Evolutionary conservation across 2,113 vertebrate species (phyloP), one percentile per base, ranked within the genome.

Genomic region (Pachypanchax playfairii): DNA sequence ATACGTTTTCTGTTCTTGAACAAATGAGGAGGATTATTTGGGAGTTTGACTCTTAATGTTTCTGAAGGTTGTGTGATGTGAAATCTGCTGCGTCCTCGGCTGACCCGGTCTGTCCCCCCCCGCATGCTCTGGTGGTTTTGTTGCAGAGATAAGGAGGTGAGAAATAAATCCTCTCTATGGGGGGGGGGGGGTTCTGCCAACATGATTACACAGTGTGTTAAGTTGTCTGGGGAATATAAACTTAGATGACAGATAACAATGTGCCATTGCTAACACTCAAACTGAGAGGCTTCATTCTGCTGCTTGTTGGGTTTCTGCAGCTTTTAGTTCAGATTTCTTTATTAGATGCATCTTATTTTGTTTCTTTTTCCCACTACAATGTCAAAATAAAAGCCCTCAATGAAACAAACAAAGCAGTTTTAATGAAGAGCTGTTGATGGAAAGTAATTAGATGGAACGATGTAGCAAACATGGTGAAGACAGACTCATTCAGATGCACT

Each of bases 111-210:
- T 3, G 5, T 50, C 24, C 28, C 51, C 21, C 33, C 43, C 52
- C 41, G 33, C 70, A 46, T 66, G 72, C 73, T 73, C 60, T 33
- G 60, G 54, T 78, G 81, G 58, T 59, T 70, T 52, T 55, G 69
- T 60, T 71, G 24, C 43, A 57, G 72, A 88, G 89, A 92, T 90
- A 90, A 85, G 87, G 70, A 89, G 85, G 86, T 87, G 87, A 87
- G 83, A 88, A 80, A 70, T 85, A 87, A 89, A 88, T 80, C 84
- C 50, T 73, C 18, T 44, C 35, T 10, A 50, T 28, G 68, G 51
- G 62, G 26, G 46, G 56, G 20, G 43, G n/a, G 42, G 48, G 66
- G 14, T 63, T 50, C 59, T 86, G 85, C 76, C 73, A 77, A 64
- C 77, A 72, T 63, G 62, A 72, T 43, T 68, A 72, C 82, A 80